Conservation (phyloP, 2,113 vertebrate species). For the Tragelaphus scriptus region DNA sequence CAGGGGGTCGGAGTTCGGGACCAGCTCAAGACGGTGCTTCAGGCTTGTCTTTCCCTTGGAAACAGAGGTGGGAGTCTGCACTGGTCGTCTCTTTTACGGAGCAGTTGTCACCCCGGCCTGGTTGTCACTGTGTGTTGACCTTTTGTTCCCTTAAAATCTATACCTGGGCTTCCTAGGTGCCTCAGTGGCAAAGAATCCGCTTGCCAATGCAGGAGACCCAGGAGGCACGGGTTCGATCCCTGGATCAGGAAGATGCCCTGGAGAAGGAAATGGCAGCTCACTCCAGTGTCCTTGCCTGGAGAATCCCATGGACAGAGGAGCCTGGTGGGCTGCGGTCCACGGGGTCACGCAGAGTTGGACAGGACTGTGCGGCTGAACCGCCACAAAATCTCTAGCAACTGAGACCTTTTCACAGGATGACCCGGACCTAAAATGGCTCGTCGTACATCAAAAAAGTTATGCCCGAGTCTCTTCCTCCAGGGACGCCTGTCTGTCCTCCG, state of each 20-base stretch:
- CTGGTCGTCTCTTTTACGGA: neutral
- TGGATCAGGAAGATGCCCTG: neutral
- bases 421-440: no score
- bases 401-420: neutral
- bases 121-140: neutral
- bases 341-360: rapidly evolving
- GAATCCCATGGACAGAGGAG: neutral
- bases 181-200: neutral
- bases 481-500: neutral
- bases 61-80: neutral
- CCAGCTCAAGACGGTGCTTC: neutral
- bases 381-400: neutral
- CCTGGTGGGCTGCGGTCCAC: neutral
- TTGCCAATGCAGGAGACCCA: neutral
- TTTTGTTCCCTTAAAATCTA: neutral
- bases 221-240: neutral
- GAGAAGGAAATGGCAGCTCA: neutral
- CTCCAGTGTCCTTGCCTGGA: neutral
- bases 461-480: neutral
- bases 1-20: neutral
- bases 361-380: neutral
- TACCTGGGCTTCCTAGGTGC: rapidly evolving
- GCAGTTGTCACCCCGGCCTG: neutral
- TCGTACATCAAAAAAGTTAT: neutral
- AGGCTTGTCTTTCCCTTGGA: rapidly evolving